Evolutionary conservation across 2,888 invertebrate genomes (phyloP).

Genomic region (Limnephilus lunatus): DNA sequence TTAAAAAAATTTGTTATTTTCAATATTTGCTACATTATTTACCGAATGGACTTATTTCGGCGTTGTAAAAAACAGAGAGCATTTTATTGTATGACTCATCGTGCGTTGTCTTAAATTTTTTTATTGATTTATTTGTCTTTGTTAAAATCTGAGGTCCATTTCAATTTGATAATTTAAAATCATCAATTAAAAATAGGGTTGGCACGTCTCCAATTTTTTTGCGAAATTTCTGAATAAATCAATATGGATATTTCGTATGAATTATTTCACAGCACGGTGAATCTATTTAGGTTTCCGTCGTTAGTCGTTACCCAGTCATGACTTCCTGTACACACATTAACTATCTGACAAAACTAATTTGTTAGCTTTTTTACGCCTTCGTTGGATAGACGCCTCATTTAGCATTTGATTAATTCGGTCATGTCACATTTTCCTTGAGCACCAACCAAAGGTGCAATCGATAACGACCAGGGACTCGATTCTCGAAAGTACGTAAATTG

Average conservation of each 20-base stretch:
- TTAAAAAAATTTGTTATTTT: too few species aligned
- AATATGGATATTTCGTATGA: neutral
- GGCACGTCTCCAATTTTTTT: neutral
- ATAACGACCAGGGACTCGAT: neutral
- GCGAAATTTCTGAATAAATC: neutral
- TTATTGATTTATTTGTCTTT: too few species aligned
- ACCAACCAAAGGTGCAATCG: neutral
- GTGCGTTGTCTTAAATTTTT: too few species aligned
- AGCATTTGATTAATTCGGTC: conserved; percentile 2
- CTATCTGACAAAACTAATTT: neutral
- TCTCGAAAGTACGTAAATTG: too few species aligned
- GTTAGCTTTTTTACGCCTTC: neutral
- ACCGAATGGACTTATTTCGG: too few species aligned
- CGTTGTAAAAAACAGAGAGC: too few species aligned
- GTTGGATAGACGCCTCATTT: neutral
- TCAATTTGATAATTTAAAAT: too few species aligned
- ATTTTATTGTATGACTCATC: too few species aligned
- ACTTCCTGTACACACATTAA: neutral
- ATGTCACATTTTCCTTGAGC: neutral
- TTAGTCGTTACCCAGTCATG: neutral
- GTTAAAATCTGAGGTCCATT: too few species aligned
- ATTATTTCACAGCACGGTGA: neutral
- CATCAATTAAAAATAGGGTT: too few species aligned
- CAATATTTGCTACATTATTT: too few species aligned
- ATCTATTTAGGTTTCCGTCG: neutral